Evolutionary conservation across 2,797 vertebrate species (phyloP).

Genomic region (Sebastolobus altivelis): DNA sequence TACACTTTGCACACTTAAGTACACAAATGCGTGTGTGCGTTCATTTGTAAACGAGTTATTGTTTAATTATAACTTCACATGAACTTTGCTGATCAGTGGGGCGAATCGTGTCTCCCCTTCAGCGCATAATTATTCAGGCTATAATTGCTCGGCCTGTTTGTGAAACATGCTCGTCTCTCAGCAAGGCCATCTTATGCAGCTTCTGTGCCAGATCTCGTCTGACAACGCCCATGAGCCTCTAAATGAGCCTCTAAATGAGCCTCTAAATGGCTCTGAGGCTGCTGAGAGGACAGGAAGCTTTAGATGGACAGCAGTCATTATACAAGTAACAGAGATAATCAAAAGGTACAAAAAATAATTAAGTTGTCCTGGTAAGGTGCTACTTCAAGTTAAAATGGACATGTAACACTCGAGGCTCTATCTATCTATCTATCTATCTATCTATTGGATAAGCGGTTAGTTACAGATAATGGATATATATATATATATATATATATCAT

Average conservation of each 20-base stretch:
- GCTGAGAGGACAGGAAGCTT: slow-evolving; percentile 3
- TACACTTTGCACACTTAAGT: slow-evolving; percentile 83
- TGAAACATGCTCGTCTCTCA: slow-evolving; percentile 67
- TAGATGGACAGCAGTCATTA: not conserved
- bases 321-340: not conserved
- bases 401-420: not conserved
- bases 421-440: too few species aligned
- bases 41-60: slow-evolving; percentile 87
- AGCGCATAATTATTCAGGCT: slow-evolving; percentile 81
- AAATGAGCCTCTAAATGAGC: too few species aligned
- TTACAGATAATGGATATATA: not conserved
- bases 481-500: not conserved
- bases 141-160: slow-evolving; percentile 82
- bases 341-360: not conserved
- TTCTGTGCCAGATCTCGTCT: slow-evolving; percentile 15
- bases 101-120: slow-evolving; percentile 83
- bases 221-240: slow-evolving; percentile 12
- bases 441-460: too few species aligned
- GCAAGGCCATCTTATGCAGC: slow-evolving; percentile 45
- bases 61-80: slow-evolving; percentile 87
- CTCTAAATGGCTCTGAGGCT: slow-evolving; percentile 12
- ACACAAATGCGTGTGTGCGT: slow-evolving; percentile 80
- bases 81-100: slow-evolving; percentile 84
- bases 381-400: not conserved
- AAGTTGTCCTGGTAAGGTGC: not conserved